Evolutionary conservation across 2,797 vertebrate species (phyloP), one percentile per base, ranked within the genome.

Genomic region (Acrossocheilus fasciatus): DNA sequence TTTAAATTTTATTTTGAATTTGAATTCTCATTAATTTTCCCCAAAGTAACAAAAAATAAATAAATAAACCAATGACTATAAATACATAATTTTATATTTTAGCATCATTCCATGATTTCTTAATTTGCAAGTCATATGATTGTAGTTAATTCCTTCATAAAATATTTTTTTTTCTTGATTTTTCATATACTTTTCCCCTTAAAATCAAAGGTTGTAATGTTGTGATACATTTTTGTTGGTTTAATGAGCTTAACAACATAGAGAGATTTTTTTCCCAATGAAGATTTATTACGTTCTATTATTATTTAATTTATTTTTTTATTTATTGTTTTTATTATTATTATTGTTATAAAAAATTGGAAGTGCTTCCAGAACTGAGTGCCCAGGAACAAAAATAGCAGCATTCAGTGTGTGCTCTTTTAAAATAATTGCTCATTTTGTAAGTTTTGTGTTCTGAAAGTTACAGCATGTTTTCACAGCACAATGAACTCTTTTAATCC

Each of bases 401-500:
- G 2, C 43, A 30, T 76, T 34, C 12, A 76, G 50, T 52, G 1
- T 34, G 30, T 43, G 43, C 43, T 74, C 14, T 39, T 45, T 18
- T 11, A 0, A 74, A 74, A 68, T 72, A 14, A 57, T 57, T 20
- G 36, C 36, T 72, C 9, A 11, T 18, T 72, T 82, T 70, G 12
- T 9, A 4, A 4, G 7, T 45, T 64, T 10, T 30, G 52, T 43
- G 39, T 50, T 64, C 47, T 62, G 30, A 7, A 36, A 36, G 10
- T 74, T 17, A 14, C 50, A 45, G 20, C 26, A 36, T 26, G 34
- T 78, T 76, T 84, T 77, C 41, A 41, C 8, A 14, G 45, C 59
- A 69, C 74, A 78, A 69, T 78, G 47, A 69, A 78, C 26, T 47
- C 75, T 72, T 85, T 85, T 70, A 47, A 41, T 84, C 45, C 50